phyloP scores from a whole-genome alignment of 1,140 invertebrate genomes.

The Leptinotarsa texana region DNA sequence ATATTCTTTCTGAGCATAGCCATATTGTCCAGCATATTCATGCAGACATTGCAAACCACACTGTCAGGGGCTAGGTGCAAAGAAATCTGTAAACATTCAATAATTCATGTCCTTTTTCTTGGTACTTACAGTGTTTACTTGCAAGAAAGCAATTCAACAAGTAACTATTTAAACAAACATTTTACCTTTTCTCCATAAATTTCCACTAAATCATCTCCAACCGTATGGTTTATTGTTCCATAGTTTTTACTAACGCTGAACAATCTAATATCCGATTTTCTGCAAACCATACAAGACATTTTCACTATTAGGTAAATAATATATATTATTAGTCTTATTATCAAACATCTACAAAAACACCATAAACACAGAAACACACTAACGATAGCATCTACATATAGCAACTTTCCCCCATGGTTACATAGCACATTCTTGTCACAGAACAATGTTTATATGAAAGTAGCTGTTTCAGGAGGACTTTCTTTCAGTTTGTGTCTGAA shows the following conservation, averaged over 20 bases:
- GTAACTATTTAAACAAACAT: not conserved
- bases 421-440: no score
- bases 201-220: constrained; percentile 11
- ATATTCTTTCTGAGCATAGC: not conserved
- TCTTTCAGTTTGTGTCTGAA: no score
- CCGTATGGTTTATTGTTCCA: constrained; percentile 9
- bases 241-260: constrained; percentile 6
- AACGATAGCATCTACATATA: no score
- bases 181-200: constrained; percentile 16
- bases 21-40: constrained; percentile 15
- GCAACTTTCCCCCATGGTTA: no score
- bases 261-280: not conserved
- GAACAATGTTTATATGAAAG: no score
- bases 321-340: no score
- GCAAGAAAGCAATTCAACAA: not conserved
- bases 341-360: no score
- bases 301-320: not conserved
- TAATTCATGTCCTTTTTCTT: not conserved
- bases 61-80: not conserved
- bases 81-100: not conserved
- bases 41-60: constrained; percentile 15
- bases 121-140: not conserved
- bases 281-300: constrained; percentile 10
- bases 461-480: no score
- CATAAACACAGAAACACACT: no score